Base-by-base conservation (phyloP, 2,888 invertebrate species). In the Microplitis deprimator region DNA sequence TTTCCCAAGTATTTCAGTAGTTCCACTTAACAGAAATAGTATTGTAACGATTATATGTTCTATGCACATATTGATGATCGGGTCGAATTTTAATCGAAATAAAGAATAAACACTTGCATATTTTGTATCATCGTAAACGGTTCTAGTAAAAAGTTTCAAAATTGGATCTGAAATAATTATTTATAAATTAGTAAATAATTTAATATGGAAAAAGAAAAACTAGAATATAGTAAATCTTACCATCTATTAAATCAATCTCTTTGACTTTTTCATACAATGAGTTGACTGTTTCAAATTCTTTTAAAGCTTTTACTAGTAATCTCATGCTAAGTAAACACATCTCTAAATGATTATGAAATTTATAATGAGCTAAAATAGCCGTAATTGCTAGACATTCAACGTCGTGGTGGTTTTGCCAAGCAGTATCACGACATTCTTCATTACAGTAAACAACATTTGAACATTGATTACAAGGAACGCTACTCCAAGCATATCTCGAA, bases 371-470 rank as follows among this genome's bases (percentile, higher is more conserved):
- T 8, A 40, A 5, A 38, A 71, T 71, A 1, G 16, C 29, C 7
- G 17, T 20, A 20, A 64, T 17, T 6, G 17, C 16, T 64, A 16
- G 10, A 17, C 72, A 72, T 13, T 72, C 72, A 13, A 72, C 16
- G 13, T 72, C 62, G 40, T 72, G 72, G 87, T 94, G 95, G 16
- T 91, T 91, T 61, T 91, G 88, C 91, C 92, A 93, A 5, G 96
- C 95, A 0, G 88, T 89, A 6, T 91, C 87, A 80, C 90, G 91
- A 85, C 97, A 97, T 69, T 90, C 87, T 70, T 91, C 89, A 84
- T 93, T 92, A 83, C 95, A 95, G 84, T 93, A 96, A 82, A 94
- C 89, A 41, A 93, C 92, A 91, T 93, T 91, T 65, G 92, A 92
- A 86, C 95, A 95, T 76, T 85, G 84, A 5, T 91, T 84, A 85